Conservation (phyloP, 1,140 invertebrate genomes). For the Philopotamus ludificatus region DNA sequence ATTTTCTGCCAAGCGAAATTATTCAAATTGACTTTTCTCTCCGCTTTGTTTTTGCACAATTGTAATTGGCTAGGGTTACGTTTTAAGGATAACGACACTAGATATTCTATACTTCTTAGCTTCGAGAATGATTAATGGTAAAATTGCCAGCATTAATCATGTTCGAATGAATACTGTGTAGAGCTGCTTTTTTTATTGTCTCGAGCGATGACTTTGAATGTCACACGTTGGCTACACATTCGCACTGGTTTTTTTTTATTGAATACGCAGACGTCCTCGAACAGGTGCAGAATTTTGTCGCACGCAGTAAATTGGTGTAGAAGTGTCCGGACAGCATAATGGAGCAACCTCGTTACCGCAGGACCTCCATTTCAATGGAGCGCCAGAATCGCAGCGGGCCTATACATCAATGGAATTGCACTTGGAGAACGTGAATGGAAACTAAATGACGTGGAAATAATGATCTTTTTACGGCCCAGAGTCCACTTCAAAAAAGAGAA, state of each 20-base stretch:
- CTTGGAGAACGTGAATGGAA: neutral
- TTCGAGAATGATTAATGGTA: neutral
- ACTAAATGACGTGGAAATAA: neutral
- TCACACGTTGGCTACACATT: neutral
- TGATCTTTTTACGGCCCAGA: neutral
- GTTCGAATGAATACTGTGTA: neutral
- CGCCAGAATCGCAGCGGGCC: neutral
- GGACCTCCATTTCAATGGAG: neutral
- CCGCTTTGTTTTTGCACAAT: no score
- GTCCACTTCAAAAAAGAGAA: neutral
- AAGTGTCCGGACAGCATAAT: conserved; percentile 20
- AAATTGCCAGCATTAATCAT: neutral
- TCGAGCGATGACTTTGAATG: no score
- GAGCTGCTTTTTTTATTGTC: no score
- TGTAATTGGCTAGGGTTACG: no score
- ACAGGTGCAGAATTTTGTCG: conserved; percentile 6
- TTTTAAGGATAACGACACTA: no score
- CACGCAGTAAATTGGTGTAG: conserved; percentile 22
- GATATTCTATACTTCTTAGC: neutral
- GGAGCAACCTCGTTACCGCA: conserved; percentile 17
- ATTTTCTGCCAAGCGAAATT: no score
- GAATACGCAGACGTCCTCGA: conserved; percentile 1
- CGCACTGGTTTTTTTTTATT: neutral
- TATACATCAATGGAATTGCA: conserved; percentile 10
- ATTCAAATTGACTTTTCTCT: no score